Base-by-base conservation (phyloP, 2,888 invertebrate genomes). In the Portevinia maculata region DNA sequence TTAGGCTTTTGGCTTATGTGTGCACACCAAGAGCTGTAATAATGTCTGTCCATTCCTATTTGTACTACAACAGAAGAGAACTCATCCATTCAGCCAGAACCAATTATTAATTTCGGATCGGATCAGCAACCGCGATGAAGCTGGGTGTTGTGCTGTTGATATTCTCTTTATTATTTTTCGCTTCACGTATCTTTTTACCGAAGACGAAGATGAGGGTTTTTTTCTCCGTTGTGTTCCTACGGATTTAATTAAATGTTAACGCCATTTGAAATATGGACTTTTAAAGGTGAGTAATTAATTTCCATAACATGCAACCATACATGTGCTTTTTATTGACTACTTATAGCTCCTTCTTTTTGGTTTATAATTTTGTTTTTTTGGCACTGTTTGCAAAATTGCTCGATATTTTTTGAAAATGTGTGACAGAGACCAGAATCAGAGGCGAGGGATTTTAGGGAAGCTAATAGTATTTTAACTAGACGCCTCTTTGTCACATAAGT, bases 201-300 rank as follows among this genome's bases (percentile, higher is more conserved):
- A 32, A 32, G 6, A 17, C 3, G 37, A 46, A 46, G n/a, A 24
- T 41, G 32, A 50, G 55, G 37, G 13, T 48, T 50, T 60, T 48
- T 8, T 32, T 37, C 37, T 15, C 11, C 34, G 37, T 67, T 78
- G 41, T 15, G 32, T 60, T 69, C 24, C 21, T 71, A 71, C 41
- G 76, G 44, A 60, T 76, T 83, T 83, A 76, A 83, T 83, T 83
- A 83, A 83, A 83, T 83, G 83, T 83, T 76, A 76, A 83, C 83
- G 76, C 83, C 83, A 60, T 53, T 83, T 84, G 83, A 83, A 76
- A 83, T 83, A 76, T 83, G 76, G 76, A 62, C 65, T 83, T 83
- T 83, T 83, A 83, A 76, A 76, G 67, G 76, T 57, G 78, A 64
- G 78, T 71, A 84, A 84, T 78, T 84, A 84, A 78, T 84, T 84